A percentile compares a stretch with the other conserved stretches of the same genome.
These are phyloP conservation scores for Colostygia pectinataria DNA, from an alignment of 2,888 invertebrate species.

Conservation along the genomic window DNA sequence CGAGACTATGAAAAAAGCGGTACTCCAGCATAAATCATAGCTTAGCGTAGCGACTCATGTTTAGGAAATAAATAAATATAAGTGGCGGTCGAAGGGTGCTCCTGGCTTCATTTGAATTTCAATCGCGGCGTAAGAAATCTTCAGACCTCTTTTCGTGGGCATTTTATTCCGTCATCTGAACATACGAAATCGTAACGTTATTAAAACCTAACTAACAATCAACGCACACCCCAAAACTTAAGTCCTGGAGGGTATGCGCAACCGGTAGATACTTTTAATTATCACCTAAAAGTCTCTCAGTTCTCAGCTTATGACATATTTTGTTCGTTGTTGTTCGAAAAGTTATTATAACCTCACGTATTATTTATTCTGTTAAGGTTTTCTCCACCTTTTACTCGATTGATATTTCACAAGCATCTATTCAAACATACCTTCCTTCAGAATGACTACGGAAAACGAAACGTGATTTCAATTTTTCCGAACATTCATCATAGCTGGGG, in stretches of 20 bases:
- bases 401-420: constrained; percentile 52
- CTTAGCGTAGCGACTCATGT: constrained; percentile 62
- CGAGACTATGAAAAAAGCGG: constrained; percentile 47
- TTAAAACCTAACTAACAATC: too few species aligned
- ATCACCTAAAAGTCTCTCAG: too few species aligned
- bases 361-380: background rate
- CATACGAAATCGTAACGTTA: too few species aligned
- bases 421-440: constrained; percentile 47
- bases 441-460: constrained; percentile 58
- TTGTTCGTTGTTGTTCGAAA: too few species aligned
- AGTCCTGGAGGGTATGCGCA: too few species aligned
- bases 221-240: too few species aligned
- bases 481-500: constrained; percentile 64
- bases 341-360: background rate
- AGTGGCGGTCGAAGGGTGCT: constrained; percentile 43
- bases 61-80: constrained; percentile 64
- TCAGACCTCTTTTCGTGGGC: constrained; percentile 5
- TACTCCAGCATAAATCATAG: constrained; percentile 59
- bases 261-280: too few species aligned
- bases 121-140: constrained; percentile 47
- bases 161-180: constrained; percentile 21
- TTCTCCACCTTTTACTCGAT: constrained; percentile 39
- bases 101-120: constrained; percentile 64
- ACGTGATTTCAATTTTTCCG: constrained; percentile 68
- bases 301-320: too few species aligned